Conservation (phyloP, 1,140 invertebrate genomes). For the Zaprionus tsacasi region DNA sequence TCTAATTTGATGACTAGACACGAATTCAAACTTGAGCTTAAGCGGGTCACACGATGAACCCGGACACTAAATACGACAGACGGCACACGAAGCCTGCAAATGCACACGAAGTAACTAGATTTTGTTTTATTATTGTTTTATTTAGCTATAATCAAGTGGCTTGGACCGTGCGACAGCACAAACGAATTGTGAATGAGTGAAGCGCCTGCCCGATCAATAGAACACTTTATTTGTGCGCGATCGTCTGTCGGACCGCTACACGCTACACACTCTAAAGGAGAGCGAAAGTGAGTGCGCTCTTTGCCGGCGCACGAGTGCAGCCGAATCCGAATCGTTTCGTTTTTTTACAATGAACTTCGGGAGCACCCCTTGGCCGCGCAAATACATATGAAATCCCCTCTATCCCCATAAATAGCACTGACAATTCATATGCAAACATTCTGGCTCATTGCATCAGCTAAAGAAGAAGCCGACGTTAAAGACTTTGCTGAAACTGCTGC, state of each 20-base stretch:
- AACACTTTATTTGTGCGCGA: conserved; percentile 70
- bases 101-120: conserved; percentile 18
- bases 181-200: conserved; percentile 82
- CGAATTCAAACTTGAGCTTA: conserved; percentile 9
- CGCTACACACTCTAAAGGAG: background rate
- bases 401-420: background rate
- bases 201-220: conserved; percentile 63
- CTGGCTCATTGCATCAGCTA: conserved; percentile 70
- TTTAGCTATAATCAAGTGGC: conserved; percentile 10
- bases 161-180: conserved; percentile 55
- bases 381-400: conserved; percentile 14
- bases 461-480: conserved; percentile 30
- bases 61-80: conserved; percentile 56
- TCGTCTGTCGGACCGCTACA: conserved; percentile 7
- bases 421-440: conserved; percentile 63
- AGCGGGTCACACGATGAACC: conserved; percentile 57
- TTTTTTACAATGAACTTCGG: conserved; percentile 20
- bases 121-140: conserved; percentile 8
- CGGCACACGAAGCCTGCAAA: conserved; percentile 16
- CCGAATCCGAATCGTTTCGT: conserved; percentile 2
- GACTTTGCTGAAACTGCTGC: conserved; percentile 2
- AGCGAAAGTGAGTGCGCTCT: conserved; percentile 5
- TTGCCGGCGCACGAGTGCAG: conserved; percentile 1
- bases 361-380: conserved; percentile 13
- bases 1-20: conserved; percentile 54